Percentiles rank a stretch among this genome's conserved stretches.
Conservation (phyloP, 2,888 invertebrate genomes). For the Stenodera caucasica region DNA sequence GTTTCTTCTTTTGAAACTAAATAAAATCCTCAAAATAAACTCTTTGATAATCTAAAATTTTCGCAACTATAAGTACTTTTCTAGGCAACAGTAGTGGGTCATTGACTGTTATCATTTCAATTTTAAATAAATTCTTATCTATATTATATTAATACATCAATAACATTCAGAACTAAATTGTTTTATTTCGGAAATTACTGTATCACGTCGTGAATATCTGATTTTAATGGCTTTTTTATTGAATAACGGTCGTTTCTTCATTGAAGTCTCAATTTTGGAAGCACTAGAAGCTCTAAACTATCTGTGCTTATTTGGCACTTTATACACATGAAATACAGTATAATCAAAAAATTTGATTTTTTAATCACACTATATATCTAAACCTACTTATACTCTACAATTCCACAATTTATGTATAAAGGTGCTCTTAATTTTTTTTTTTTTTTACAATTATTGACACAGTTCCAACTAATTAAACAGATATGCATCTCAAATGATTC, state of each 20-base stretch:
- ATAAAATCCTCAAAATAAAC: neutral
- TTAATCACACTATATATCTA: neutral
- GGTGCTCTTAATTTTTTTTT: neutral
- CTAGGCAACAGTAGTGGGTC: constrained; percentile 1
- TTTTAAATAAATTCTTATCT: constrained; percentile 3
- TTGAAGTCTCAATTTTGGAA: constrained; percentile 16
- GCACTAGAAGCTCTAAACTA: constrained; percentile 24
- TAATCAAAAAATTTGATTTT: neutral
- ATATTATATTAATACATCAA: constrained; percentile 15
- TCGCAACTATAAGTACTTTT: neutral
- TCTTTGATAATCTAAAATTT: neutral
- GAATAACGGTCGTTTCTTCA: neutral
- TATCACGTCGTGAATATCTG: constrained; percentile 12
- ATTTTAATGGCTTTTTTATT: constrained; percentile 11
- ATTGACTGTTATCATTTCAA: neutral
- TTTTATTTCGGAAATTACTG: constrained; percentile 20
- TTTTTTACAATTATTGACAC: neutral
- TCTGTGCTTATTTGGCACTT: constrained; percentile 26
- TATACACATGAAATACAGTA: constrained; percentile 15
- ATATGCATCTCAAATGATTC: too few species aligned
- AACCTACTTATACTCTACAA: neutral
- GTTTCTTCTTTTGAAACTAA: too few species aligned
- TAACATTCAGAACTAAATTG: constrained; percentile 9
- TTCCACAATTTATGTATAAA: constrained; percentile 1
- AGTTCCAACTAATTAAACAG: neutral